These are phyloP conservation scores for Lota lota DNA, from an alignment of 2,113 vertebrate species.

Conservation along the genomic window DNA sequence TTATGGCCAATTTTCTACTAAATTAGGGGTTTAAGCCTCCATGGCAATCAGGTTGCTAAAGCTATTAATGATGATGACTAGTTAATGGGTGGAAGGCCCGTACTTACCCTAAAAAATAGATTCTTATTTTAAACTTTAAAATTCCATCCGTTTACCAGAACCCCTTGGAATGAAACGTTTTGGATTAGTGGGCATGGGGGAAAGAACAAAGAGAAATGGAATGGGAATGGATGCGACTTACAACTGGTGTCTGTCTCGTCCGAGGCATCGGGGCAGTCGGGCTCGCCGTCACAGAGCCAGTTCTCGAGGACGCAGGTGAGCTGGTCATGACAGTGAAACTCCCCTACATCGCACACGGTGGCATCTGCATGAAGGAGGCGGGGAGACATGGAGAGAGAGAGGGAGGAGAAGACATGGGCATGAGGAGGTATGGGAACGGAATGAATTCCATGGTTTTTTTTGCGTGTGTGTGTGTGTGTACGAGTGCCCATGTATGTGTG, in stretches of 20 bases:
- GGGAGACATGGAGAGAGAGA: slow-evolving; percentile 45
- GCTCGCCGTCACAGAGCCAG: slow-evolving; percentile 94
- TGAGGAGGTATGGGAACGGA: slow-evolving; percentile 7
- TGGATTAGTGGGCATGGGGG: background rate
- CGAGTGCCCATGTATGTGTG: no score
- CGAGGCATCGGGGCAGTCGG: slow-evolving; percentile 88
- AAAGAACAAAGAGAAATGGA: background rate
- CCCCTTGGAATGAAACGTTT: no score
- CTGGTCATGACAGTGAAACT: slow-evolving; percentile 87
- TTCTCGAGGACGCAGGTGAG: slow-evolving; percentile 84
- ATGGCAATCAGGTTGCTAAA: no score
- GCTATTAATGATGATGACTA: no score
- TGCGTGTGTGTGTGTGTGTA: background rate
- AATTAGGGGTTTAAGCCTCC: no score
- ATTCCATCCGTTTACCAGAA: no score
- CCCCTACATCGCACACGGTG: slow-evolving; percentile 83
- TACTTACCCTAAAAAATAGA: no score
- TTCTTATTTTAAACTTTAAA: no score
- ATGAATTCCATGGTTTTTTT: background rate
- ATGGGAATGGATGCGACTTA: slow-evolving; percentile 76
- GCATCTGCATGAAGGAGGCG: slow-evolving; percentile 67
- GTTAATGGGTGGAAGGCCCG: no score
- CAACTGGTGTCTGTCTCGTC: slow-evolving; percentile 83
- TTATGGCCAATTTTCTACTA: no score
- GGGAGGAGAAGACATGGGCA: slow-evolving; percentile 19